A percentile compares a stretch with the other conserved stretches of the same genome.
phyloP scores from a whole-genome alignment of 2,797 vertebrate species.

The Bovichtus variegatus region DNA sequence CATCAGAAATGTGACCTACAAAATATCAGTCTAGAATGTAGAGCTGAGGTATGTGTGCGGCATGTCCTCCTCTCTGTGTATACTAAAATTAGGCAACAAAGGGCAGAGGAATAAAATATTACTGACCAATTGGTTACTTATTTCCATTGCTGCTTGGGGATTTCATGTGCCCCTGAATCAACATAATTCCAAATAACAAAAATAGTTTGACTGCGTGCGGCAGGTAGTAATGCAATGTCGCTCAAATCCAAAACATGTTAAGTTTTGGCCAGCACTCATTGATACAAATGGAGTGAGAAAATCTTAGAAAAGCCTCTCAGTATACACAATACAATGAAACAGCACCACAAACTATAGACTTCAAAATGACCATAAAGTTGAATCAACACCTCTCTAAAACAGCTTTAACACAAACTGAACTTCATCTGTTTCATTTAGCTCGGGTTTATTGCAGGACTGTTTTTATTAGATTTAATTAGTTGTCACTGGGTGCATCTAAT shows the following conservation, averaged over 20 bases:
- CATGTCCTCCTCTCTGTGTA: background rate
- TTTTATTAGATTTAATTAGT: slow-evolving; percentile 19
- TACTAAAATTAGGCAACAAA: background rate
- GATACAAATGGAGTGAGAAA: background rate
- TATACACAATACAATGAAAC: background rate
- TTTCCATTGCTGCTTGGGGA: background rate
- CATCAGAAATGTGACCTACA: background rate
- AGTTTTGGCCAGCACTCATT: background rate
- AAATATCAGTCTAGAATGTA: background rate
- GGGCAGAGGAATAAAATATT: background rate
- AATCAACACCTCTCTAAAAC: background rate
- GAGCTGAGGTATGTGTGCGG: background rate
- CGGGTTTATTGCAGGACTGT: background rate
- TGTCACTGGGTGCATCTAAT: slow-evolving; percentile 1
- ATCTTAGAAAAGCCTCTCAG: background rate
- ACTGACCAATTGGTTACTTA: background rate
- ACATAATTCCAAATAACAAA: background rate
- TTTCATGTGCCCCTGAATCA: background rate
- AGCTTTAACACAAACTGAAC: background rate
- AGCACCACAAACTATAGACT: background rate
- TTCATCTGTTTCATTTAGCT: background rate
- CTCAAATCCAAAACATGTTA: background rate
- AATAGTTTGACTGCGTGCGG: background rate
- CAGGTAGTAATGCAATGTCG: background rate
- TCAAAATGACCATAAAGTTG: background rate